These are phyloP conservation scores for Miltochrista miniata DNA, from an alignment of 2,888 invertebrate genomes.

Conservation along the genomic window DNA sequence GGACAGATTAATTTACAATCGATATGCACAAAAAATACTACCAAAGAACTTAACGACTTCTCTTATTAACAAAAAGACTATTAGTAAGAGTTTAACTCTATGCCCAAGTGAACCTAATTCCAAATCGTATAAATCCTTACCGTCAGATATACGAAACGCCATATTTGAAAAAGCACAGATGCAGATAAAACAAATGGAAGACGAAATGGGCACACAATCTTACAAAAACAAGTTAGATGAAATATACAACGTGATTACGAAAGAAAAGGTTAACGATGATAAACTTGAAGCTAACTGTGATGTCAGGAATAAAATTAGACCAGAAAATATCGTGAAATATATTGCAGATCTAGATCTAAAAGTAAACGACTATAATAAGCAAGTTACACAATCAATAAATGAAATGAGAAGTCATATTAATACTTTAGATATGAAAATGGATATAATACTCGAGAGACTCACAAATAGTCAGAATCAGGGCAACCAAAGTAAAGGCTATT, in stretches of 20 bases:
- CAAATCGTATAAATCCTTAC: constrained; percentile 47
- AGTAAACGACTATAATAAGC: not conserved
- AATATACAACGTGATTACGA: constrained; percentile 17
- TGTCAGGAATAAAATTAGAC: not conserved
- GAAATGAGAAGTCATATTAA: constrained; percentile 7
- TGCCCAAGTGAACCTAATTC: constrained; percentile 27
- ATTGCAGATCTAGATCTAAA: constrained; percentile 1
- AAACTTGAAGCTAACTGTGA: not conserved
- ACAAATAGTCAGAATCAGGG: not conserved
- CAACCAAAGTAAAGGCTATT: not conserved
- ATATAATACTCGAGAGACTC: not conserved
- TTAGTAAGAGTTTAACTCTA: constrained; percentile 7
- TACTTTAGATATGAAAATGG: constrained; percentile 4
- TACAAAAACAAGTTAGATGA: constrained; percentile 40
- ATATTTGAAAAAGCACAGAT: constrained; percentile 60
- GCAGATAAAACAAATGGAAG: constrained; percentile 55
- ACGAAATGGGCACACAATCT: constrained; percentile 46
- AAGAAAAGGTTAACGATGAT: not conserved
- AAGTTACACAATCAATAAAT: not conserved
- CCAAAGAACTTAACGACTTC: constrained; percentile 18
- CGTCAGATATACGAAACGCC: constrained; percentile 57
- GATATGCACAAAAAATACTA: constrained; percentile 25
- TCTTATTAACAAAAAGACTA: constrained; percentile 20
- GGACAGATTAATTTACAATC: constrained; percentile 32
- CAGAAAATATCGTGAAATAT: not conserved